phyloP scores from a whole-genome alignment of 2,888 invertebrate species.

The Lithophane socia region DNA sequence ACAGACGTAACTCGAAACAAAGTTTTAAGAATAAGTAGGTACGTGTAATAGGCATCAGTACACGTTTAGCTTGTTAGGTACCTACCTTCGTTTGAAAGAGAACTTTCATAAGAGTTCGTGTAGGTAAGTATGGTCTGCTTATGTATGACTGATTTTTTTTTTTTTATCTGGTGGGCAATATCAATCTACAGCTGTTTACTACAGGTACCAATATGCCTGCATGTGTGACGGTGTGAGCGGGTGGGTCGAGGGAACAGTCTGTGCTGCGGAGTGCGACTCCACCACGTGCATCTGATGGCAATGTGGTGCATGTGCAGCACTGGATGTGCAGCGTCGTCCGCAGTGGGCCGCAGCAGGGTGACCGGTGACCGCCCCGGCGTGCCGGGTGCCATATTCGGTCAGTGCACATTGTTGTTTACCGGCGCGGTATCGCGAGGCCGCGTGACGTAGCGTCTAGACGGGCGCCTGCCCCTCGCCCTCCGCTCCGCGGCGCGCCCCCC shows the following conservation, averaged over 20 bases:
- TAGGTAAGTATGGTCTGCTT: neutral
- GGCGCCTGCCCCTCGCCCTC: constrained; percentile 78
- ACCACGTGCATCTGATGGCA: constrained; percentile 41
- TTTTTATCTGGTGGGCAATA: neutral
- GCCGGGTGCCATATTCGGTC: constrained; percentile 89
- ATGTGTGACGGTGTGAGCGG: neutral
- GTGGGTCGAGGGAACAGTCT: constrained; percentile 24
- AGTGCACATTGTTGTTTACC: constrained; percentile 90
- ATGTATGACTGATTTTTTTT: constrained; percentile 28
- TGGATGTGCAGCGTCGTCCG: constrained; percentile 66
- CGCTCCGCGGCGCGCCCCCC: constrained; percentile 68
- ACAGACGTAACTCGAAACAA: constrained; percentile 36
- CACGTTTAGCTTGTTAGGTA: constrained; percentile 1
- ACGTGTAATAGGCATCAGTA: neutral
- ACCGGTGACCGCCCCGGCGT: constrained; percentile 78
- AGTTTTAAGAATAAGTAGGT: constrained; percentile 21
- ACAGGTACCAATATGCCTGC: constrained; percentile 16
- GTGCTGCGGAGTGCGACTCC: constrained; percentile 21
- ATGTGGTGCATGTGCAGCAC: constrained; percentile 46
- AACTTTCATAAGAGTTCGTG: constrained; percentile 11
- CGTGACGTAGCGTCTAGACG: constrained; percentile 91
- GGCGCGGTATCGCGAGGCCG: constrained; percentile 91
- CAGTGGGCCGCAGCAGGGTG: constrained; percentile 77
- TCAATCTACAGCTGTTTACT: constrained; percentile 38
- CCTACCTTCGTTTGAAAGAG: neutral